Percentiles rank a stretch among this genome's conserved stretches.
phyloP scores from a whole-genome alignment of 2,797 vertebrate species.

The Alfaro cultratus region DNA sequence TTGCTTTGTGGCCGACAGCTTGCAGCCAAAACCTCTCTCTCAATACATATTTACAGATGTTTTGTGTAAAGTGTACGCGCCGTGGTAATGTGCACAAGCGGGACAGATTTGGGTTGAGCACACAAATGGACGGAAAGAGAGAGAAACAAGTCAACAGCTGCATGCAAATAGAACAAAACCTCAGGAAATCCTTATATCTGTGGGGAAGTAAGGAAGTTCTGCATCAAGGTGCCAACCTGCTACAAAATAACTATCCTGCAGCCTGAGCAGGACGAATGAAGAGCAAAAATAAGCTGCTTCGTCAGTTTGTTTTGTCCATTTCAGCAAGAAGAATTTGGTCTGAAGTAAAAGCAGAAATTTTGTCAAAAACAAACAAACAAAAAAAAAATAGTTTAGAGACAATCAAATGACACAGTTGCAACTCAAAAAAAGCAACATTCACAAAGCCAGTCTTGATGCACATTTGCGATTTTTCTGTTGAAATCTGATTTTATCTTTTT shows the following conservation, averaged over 20 bases:
- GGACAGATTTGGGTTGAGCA: slow-evolving; percentile 4
- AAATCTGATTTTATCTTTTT: too few relatives aligned
- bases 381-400: too few relatives aligned
- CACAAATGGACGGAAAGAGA: not conserved
- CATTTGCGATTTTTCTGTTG: too few relatives aligned
- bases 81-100: not conserved
- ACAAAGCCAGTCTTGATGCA: too few relatives aligned
- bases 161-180: not conserved
- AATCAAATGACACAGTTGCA: too few relatives aligned
- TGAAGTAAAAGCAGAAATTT: too few relatives aligned
- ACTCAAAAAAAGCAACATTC: too few relatives aligned
- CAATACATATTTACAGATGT: slow-evolving; percentile 36
- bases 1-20: slow-evolving; percentile 11
- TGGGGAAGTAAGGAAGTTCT: not conserved
- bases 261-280: too few relatives aligned
- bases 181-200: too few relatives aligned
- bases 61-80: slow-evolving; percentile 12
- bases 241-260: not conserved
- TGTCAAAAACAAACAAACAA: too few relatives aligned
- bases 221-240: too few relatives aligned
- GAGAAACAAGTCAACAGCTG: not conserved
- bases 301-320: not conserved
- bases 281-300: not conserved
- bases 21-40: slow-evolving; percentile 27
- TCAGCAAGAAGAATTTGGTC: not conserved